Percentiles rank a stretch among this genome's conserved stretches.
phyloP scores from a whole-genome alignment of 2,888 invertebrate species.

The Vannuccia rotundouncinata region DNA sequence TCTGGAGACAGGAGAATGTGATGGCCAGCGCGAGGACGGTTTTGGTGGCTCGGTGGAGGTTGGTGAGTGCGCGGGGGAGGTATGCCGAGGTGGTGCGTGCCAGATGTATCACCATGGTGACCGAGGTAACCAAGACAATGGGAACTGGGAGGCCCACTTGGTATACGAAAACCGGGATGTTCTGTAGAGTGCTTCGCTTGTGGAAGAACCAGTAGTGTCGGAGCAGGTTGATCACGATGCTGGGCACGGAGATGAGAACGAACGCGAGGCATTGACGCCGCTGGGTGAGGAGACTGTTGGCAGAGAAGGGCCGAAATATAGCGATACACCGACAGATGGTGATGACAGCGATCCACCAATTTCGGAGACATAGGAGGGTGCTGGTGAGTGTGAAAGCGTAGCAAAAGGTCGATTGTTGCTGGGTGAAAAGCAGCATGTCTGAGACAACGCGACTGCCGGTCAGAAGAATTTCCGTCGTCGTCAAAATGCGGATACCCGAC shows the following conservation, averaged over 20 bases:
- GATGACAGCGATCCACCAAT: slow-evolving; percentile 38
- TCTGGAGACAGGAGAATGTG: slow-evolving; percentile 36
- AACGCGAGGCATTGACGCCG: slow-evolving; percentile 27
- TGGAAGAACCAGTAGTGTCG: neutral
- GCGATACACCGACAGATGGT: slow-evolving; percentile 38
- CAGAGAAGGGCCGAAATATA: slow-evolving; percentile 35
- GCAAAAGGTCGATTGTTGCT: neutral
- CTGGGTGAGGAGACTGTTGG: slow-evolving; percentile 31
- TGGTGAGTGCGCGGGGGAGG: slow-evolving; percentile 5
- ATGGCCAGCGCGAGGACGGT: slow-evolving; percentile 36
- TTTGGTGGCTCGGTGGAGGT: slow-evolving; percentile 32
- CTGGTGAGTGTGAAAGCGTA: slow-evolving; percentile 35
- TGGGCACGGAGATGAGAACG: neutral
- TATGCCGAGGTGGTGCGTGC: neutral
- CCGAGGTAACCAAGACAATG: slow-evolving; percentile 33
- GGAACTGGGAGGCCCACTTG: slow-evolving; percentile 38
- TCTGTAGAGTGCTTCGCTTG: neutral
- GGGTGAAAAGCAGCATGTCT: slow-evolving; percentile 2
- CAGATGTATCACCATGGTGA: slow-evolving; percentile 31
- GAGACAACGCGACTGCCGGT: slow-evolving; percentile 1
- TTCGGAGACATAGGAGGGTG: slow-evolving; percentile 29
- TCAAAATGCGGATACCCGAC: slow-evolving; percentile 34
- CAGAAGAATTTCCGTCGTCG: neutral
- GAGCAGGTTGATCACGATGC: neutral
- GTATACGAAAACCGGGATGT: slow-evolving; percentile 32